phyloP scores from a whole-genome alignment of 2,888 invertebrate genomes.

The Imbricaverruca yamaguchii region DNA sequence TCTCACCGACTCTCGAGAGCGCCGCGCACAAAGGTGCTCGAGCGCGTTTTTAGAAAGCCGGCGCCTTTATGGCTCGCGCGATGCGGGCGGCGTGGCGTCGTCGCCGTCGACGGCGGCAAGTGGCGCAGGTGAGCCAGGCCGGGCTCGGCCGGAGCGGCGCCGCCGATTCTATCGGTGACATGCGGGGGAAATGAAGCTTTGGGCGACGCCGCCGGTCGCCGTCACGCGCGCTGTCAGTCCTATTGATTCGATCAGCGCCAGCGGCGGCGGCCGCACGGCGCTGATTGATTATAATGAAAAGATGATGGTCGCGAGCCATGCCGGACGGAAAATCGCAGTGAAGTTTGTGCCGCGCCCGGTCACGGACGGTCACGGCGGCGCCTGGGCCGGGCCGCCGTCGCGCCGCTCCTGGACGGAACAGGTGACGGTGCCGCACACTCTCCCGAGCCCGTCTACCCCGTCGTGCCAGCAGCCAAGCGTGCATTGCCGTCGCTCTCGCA shows the following conservation, averaged over 20 bases:
- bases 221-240: not conserved
- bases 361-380: not conserved
- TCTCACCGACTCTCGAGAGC: not conserved
- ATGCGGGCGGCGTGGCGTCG: constrained; percentile 9
- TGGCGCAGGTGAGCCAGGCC: not conserved
- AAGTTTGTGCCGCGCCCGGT: not conserved
- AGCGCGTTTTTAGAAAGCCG: not conserved
- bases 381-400: not conserved
- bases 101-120: not conserved
- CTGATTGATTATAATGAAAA: constrained; percentile 21
- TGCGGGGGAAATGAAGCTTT: constrained; percentile 15
- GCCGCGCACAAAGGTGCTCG: not conserved
- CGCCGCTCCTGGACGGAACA: no score
- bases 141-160: not conserved
- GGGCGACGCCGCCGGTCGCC: not conserved
- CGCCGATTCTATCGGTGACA: constrained; percentile 11
- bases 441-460: no score
- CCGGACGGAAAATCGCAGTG: not conserved
- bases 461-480: no score
- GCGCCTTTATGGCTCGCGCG: not conserved
- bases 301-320: not conserved
- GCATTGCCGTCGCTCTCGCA: no score
- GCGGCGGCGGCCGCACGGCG: not conserved
- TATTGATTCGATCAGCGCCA: constrained; percentile 4
- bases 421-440: no score